Conservation (phyloP, 1,140 invertebrate species). For the Octopus sinensis region DNA sequence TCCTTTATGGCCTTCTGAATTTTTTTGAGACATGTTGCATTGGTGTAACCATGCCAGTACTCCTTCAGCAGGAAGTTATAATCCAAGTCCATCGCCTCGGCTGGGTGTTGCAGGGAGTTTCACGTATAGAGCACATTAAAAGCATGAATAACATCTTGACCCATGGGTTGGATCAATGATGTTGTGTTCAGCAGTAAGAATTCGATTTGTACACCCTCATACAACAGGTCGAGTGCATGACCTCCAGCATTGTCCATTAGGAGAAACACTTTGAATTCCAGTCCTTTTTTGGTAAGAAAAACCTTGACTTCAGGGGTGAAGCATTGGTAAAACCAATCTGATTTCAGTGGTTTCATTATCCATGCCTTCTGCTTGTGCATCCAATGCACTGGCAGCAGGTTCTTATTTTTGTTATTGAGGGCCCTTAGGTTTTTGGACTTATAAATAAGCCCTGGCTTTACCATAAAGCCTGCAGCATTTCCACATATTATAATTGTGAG, state of each 20-base stretch:
- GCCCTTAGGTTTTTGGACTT: too few relatives aligned
- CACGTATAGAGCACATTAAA: background rate
- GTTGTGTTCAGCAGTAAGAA: conserved; percentile 4
- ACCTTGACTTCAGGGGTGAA: background rate
- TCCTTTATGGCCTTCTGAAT: conserved; percentile 1
- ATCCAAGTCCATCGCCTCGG: background rate
- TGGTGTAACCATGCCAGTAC: background rate
- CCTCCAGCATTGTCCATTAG: background rate
- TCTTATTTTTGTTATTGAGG: background rate
- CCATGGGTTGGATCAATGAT: background rate
- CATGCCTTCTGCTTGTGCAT: background rate
- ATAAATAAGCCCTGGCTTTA: background rate
- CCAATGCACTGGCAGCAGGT: background rate
- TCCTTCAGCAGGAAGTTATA: background rate
- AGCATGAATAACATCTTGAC: background rate
- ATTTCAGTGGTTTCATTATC: background rate
- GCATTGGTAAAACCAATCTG: background rate
- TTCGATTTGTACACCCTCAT: background rate
- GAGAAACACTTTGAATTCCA: background rate
- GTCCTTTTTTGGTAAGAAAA: background rate
- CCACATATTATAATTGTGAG: background rate
- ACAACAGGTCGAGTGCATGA: background rate
- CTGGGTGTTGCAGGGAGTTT: background rate
- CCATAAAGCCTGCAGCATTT: background rate
- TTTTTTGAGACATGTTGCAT: background rate